These are phyloP conservation scores for Phocoena sinus DNA, from an alignment of 2,113 vertebrate genomes.

Conservation along the genomic window DNA sequence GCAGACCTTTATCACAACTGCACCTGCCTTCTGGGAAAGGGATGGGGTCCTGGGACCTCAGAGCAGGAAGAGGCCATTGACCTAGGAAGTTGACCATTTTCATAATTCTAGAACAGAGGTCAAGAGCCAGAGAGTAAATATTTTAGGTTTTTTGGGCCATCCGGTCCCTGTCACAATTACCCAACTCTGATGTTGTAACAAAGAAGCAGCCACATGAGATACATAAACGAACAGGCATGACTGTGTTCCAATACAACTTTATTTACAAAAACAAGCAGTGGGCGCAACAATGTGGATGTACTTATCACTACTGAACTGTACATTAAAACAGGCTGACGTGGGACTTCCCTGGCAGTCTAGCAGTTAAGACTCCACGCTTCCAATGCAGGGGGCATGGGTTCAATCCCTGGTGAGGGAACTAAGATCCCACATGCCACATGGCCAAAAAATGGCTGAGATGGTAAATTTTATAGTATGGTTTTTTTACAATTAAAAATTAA, in stretches of 20 bases:
- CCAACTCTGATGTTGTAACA: not conserved
- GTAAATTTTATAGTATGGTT: not conserved
- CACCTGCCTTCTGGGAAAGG: not conserved
- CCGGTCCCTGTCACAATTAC: not conserved
- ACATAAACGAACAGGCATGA: not conserved
- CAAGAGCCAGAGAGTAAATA: not conserved
- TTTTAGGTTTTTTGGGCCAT: not conserved
- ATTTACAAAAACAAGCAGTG: not conserved
- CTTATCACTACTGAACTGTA: not conserved
- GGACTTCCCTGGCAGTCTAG: too few species aligned
- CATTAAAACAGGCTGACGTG: not conserved
- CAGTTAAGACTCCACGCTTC: too few species aligned
- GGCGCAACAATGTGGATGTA: too few species aligned
- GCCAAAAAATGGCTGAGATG: not conserved
- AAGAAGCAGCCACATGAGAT: not conserved
- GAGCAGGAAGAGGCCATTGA: not conserved
- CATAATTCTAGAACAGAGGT: not conserved
- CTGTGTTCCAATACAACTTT: not conserved
- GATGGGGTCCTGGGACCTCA: not conserved
- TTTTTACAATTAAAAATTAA: not conserved
- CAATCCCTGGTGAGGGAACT: too few species aligned
- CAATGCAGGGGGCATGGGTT: too few species aligned
- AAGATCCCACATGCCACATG: too few species aligned
- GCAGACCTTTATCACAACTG: not conserved
- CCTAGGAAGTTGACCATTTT: not conserved